Conservation (phyloP, 2,113 vertebrate species). For the Syngnathus typhle region DNA sequence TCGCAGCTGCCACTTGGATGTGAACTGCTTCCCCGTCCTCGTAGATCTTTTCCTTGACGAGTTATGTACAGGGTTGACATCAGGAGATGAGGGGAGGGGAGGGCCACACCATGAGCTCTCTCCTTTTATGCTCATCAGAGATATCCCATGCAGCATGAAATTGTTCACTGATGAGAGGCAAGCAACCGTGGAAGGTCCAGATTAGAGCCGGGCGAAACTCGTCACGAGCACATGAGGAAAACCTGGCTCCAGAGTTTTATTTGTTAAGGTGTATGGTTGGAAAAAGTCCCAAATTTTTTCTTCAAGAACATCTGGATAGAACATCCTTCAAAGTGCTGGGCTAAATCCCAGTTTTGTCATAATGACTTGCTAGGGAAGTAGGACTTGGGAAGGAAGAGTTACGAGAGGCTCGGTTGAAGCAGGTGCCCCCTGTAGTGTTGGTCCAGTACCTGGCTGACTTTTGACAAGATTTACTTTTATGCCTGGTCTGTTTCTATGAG, state of each 20-base stretch:
- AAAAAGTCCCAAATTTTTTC: constrained; percentile 21
- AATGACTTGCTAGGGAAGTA: constrained; percentile 36
- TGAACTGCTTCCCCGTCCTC: no score
- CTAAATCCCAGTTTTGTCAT: constrained; percentile 46
- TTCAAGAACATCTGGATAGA: constrained; percentile 54
- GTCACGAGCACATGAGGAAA: constrained; percentile 24
- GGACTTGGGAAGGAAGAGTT: constrained; percentile 33
- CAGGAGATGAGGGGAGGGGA: no score
- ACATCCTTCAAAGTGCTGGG: constrained; percentile 48
- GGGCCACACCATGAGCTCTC: no score
- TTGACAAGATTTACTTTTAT: constrained; percentile 5
- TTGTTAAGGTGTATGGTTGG: constrained; percentile 49
- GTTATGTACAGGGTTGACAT: no score
- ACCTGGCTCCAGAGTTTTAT: constrained; percentile 44
- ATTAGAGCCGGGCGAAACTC: constrained; percentile 6
- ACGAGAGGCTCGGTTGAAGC: constrained; percentile 19
- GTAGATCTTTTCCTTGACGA: no score
- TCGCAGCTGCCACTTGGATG: no score
- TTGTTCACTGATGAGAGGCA: no score
- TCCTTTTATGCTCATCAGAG: no score
- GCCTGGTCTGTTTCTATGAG: neutral
- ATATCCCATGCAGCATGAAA: no score
- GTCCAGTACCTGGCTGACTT: constrained; percentile 14
- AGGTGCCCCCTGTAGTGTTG: constrained; percentile 32
- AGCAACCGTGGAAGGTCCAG: no score